Evolutionary conservation across 1,140 invertebrate species (phyloP).

Genomic region (Subanguina moxae): DNA sequence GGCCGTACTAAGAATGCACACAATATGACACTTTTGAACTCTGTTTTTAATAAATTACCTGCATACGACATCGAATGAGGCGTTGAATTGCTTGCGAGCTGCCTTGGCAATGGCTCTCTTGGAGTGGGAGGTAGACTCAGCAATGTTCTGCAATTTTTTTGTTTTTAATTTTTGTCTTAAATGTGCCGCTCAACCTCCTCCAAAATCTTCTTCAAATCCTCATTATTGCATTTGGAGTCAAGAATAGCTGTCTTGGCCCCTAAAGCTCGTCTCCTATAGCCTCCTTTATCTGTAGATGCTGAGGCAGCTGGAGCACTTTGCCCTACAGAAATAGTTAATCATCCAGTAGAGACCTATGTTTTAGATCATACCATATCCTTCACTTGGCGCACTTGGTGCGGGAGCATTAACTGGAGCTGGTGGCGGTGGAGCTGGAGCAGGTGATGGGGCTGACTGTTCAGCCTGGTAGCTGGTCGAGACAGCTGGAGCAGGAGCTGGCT

Average conservation of each 20-base stretch:
- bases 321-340: background rate
- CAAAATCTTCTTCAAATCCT: conserved; percentile 39
- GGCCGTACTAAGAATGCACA: conserved; percentile 28
- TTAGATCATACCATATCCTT: conserved; percentile 9
- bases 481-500: conserved; percentile 14
- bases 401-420: conserved; percentile 14
- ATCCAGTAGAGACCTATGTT: too few species aligned
- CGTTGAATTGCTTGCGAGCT: conserved; percentile 46
- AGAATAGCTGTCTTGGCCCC: conserved; percentile 40
- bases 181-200: too few species aligned
- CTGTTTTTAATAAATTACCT: background rate
- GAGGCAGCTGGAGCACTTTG: conserved; percentile 5
- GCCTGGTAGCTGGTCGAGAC: conserved; percentile 13
- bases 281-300: conserved; percentile 17
- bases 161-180: background rate
- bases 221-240: conserved; percentile 48
- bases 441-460: conserved; percentile 29
- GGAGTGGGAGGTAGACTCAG: conserved; percentile 38
- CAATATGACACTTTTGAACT: background rate
- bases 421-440: conserved; percentile 30
- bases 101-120: conserved; percentile 40
- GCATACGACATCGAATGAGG: conserved; percentile 47
- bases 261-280: conserved; percentile 22
- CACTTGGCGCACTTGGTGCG: conserved; percentile 17
- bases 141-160: conserved; percentile 36